Conservation (phyloP, 2,797 vertebrate genomes). For the Characodon lateralis region DNA sequence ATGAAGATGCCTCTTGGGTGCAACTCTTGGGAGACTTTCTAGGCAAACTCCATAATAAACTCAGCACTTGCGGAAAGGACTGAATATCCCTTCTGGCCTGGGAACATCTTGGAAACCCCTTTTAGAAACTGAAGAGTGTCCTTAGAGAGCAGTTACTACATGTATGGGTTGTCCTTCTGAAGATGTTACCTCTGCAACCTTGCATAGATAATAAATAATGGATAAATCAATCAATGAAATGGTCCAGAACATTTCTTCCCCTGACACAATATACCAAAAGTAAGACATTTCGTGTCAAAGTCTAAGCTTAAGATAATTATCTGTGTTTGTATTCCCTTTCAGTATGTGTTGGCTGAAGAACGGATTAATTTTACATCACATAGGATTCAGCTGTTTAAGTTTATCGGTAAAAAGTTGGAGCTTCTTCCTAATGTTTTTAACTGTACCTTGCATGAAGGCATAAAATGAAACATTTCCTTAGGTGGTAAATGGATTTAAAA, state of each 20-base stretch:
- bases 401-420: not conserved
- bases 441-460: not conserved
- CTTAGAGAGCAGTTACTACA: not conserved
- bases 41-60: not conserved
- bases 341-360: not conserved
- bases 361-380: not conserved
- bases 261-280: not conserved
- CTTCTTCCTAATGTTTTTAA: not conserved
- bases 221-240: not conserved
- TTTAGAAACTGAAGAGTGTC: not conserved
- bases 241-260: not conserved
- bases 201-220: not conserved
- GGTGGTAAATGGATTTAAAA: conserved; percentile 1
- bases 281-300: not conserved
- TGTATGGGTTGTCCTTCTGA: not conserved
- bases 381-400: not conserved
- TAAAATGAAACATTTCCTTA: not conserved
- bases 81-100: not conserved
- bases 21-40: not conserved
- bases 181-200: not conserved
- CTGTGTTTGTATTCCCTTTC: not conserved
- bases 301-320: not conserved
- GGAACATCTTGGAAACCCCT: not conserved
- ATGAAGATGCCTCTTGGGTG: not conserved
- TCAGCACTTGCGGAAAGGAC: not conserved